phyloP scores from a whole-genome alignment of 1,140 invertebrate genomes.

The Hylaeus anthracinus region DNA sequence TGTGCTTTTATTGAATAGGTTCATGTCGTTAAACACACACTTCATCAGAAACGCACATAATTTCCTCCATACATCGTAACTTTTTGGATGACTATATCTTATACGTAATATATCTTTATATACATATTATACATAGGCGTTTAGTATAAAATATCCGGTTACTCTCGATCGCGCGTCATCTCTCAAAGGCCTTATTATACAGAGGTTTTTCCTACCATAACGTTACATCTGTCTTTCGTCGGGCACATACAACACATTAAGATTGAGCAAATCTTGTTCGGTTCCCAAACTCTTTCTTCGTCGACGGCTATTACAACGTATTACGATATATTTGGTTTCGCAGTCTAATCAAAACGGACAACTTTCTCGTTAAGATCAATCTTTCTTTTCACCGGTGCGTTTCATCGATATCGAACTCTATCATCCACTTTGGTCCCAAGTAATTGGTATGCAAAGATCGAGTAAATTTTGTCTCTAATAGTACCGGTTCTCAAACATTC shows the following conservation, averaged over 20 bases:
- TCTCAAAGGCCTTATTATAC: slow-evolving; percentile 28
- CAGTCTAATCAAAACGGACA: slow-evolving; percentile 58
- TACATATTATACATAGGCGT: slow-evolving; percentile 69
- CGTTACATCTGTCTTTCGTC: background rate
- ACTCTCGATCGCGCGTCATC: background rate
- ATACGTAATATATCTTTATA: slow-evolving; percentile 70
- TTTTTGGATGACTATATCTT: slow-evolving; percentile 44
- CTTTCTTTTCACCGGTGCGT: background rate
- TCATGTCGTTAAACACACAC: slow-evolving; percentile 56
- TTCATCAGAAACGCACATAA: slow-evolving; percentile 56
- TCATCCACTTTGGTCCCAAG: background rate
- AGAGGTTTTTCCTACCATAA: background rate
- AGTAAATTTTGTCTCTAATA: background rate
- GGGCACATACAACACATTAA: slow-evolving; percentile 10
- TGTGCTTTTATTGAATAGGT: slow-evolving; percentile 67
- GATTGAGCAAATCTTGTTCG: slow-evolving; percentile 52
- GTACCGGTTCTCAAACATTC: background rate
- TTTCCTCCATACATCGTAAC: slow-evolving; percentile 40
- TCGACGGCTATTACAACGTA: slow-evolving; percentile 26
- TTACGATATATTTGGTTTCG: slow-evolving; percentile 71
- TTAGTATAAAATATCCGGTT: slow-evolving; percentile 32
- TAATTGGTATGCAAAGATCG: background rate
- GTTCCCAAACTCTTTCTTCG: slow-evolving; percentile 1
- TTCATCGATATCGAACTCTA: too few species aligned
- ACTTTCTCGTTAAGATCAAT: slow-evolving; percentile 8